phyloP scores from a whole-genome alignment of 2,113 vertebrate genomes.

The Calypte anna region DNA sequence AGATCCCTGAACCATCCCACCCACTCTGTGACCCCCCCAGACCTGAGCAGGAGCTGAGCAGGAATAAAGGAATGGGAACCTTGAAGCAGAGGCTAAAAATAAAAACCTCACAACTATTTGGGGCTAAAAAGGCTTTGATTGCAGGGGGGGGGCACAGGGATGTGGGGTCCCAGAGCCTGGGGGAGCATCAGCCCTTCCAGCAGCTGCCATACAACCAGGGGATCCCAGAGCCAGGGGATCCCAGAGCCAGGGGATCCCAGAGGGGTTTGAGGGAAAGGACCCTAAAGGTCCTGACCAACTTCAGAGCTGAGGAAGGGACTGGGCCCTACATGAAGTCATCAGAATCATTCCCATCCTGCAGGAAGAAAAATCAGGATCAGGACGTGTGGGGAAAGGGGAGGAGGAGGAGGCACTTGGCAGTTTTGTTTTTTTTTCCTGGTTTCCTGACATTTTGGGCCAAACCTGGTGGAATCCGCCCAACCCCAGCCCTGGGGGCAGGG shows the following conservation, averaged over 20 bases:
- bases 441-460: background rate
- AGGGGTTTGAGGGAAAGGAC: too few relatives aligned
- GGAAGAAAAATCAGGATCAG: background rate
- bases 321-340: slow-evolving; percentile 92
- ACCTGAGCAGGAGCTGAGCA: too few relatives aligned
- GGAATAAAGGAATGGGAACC: background rate
- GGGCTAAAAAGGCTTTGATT: background rate
- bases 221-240: too few relatives aligned
- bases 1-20: background rate
- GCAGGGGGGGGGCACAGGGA: background rate
- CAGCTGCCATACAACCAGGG: too few relatives aligned
- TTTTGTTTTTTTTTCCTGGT: background rate
- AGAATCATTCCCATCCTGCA: slow-evolving; percentile 90
- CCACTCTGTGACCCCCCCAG: too few relatives aligned
- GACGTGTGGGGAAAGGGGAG: accelerated
- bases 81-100: too few relatives aligned
- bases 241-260: too few relatives aligned
- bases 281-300: background rate
- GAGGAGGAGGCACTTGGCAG: too few relatives aligned
- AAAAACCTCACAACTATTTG: too few relatives aligned
- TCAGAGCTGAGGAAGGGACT: background rate
- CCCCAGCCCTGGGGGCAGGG: too few relatives aligned
- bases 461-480: background rate
- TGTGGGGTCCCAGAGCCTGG: accelerated
- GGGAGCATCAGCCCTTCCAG: background rate